These are phyloP conservation scores for Urophycis tenuis DNA, from an alignment of 2,797 vertebrate genomes.

Conservation along the genomic window DNA sequence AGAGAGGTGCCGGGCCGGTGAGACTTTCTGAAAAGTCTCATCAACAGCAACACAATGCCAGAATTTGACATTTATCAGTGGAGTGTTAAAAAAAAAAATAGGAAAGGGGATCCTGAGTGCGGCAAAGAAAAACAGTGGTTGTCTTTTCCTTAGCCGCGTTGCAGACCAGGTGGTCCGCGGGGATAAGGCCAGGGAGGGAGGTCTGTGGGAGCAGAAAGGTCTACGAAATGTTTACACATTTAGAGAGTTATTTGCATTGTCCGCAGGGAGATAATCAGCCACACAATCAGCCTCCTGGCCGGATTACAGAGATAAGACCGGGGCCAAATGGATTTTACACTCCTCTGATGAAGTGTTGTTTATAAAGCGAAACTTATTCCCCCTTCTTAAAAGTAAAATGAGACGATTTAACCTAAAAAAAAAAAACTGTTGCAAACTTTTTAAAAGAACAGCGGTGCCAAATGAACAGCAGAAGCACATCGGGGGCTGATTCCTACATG, in stretches of 20 bases:
- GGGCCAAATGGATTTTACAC: slow-evolving; percentile 58
- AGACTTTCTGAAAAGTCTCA: slow-evolving; percentile 22
- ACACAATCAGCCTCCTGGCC: slow-evolving; percentile 54
- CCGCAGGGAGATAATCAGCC: slow-evolving; percentile 66
- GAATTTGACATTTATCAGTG: slow-evolving; percentile 35
- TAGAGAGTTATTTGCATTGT: slow-evolving; percentile 67
- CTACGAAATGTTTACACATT: slow-evolving; percentile 68
- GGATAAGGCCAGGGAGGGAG: slow-evolving; percentile 38
- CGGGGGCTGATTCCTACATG: slow-evolving; percentile 8
- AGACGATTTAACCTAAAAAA: neutral
- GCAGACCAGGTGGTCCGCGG: slow-evolving; percentile 56
- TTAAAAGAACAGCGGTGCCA: slow-evolving; percentile 5
- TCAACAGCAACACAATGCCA: slow-evolving; percentile 31
- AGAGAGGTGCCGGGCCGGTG: slow-evolving; percentile 36
- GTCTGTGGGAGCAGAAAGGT: slow-evolving; percentile 33
- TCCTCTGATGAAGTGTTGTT: slow-evolving; percentile 46
- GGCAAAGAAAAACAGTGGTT: slow-evolving; percentile 48
- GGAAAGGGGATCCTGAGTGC: slow-evolving; percentile 35
- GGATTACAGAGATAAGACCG: slow-evolving; percentile 65
- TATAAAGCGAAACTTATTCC: slow-evolving; percentile 43
- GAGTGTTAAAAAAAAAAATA: slow-evolving; percentile 13
- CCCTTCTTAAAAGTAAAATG: neutral
- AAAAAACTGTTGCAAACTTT: slow-evolving; percentile 22
- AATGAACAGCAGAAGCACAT: slow-evolving; percentile 11
- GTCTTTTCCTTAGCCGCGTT: slow-evolving; percentile 35